Conservation (phyloP, 2,113 vertebrate genomes). For the Erythrocercus mccallii region DNA sequence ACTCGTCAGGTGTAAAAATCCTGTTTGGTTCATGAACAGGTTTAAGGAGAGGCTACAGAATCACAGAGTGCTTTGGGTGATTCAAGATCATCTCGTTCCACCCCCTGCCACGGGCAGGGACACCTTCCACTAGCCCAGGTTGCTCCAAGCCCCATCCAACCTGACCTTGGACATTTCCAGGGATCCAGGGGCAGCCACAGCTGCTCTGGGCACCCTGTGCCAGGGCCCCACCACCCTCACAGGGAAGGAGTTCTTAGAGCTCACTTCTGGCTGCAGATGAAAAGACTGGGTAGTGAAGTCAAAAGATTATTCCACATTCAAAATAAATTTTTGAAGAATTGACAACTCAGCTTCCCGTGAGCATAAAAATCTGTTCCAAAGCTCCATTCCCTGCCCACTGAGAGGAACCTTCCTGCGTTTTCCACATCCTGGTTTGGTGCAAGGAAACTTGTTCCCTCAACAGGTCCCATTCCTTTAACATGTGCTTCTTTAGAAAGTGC, state of each 20-base stretch:
- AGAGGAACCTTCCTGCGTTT: constrained; percentile 47
- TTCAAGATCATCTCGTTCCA: neutral
- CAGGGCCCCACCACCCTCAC: neutral
- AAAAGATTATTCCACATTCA: neutral
- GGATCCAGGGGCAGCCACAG: neutral
- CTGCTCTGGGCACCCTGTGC: neutral
- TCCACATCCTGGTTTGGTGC: constrained; percentile 67
- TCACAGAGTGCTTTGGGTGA: neutral
- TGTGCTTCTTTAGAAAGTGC: constrained; percentile 71
- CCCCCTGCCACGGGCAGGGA: neutral
- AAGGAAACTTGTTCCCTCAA: constrained; percentile 66
- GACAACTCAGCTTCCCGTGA: neutral
- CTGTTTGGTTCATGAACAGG: neutral
- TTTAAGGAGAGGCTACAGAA: neutral
- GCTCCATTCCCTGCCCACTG: neutral
- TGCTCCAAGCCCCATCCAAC: accelerated
- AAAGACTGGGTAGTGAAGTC: neutral
- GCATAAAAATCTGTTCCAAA: neutral
- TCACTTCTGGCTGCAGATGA: neutral
- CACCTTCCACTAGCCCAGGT: accelerated
- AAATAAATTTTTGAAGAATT: neutral
- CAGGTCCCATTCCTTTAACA: constrained; percentile 71
- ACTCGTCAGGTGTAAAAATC: neutral
- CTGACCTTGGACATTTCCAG: neutral
- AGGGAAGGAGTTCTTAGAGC: neutral